Conservation (phyloP, 2,113 vertebrate genomes). For the Brienomyrus longianalis region DNA sequence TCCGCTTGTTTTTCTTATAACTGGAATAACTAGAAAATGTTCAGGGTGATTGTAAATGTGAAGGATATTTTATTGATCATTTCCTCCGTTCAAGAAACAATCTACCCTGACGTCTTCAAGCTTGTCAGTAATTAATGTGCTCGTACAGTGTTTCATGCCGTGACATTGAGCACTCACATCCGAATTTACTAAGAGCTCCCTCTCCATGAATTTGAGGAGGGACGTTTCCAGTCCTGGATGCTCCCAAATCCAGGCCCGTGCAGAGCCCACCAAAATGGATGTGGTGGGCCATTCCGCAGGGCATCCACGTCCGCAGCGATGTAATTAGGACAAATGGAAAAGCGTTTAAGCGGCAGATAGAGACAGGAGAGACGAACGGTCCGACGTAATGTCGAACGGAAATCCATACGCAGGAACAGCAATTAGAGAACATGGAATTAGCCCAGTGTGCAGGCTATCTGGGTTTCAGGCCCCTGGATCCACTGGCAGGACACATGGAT, state of each 20-base stretch:
- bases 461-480: constrained; percentile 31
- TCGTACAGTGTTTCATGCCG: background rate
- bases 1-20: background rate
- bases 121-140: background rate
- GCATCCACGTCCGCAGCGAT: background rate
- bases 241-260: background rate
- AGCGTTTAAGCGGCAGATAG: constrained; percentile 43
- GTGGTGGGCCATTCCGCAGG: background rate
- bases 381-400: constrained; percentile 35
- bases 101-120: background rate
- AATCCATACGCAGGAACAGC: constrained; percentile 39
- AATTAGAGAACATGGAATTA: constrained; percentile 27
- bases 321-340: constrained; percentile 52
- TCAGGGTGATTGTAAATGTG: background rate
- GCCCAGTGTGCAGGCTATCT: constrained; percentile 33
- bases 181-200: background rate
- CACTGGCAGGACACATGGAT: constrained; percentile 29
- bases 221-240: background rate
- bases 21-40: background rate
- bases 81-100: background rate
- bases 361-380: constrained; percentile 36
- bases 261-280: background rate
- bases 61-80: background rate
- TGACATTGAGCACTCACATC: background rate
- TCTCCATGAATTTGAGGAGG: background rate